Percentiles rank a stretch among this genome's conserved stretches.
Conservation (phyloP, 2,797 vertebrate species). For the Siniperca scherzeri region DNA sequence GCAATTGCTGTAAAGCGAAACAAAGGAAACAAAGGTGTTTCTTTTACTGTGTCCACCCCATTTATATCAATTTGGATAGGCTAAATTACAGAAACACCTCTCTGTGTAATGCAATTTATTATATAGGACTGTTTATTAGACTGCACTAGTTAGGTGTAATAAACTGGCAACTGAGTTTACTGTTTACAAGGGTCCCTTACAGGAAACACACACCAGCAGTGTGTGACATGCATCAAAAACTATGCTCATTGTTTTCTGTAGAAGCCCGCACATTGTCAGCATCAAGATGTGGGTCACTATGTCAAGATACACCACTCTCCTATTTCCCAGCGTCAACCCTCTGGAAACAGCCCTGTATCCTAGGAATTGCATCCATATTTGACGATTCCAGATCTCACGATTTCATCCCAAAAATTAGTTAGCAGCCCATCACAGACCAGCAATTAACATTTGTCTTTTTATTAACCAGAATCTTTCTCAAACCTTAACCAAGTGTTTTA, state of each 20-base stretch:
- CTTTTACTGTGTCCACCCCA: neutral
- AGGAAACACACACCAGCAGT: neutral
- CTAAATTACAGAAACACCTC: neutral
- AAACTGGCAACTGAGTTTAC: neutral
- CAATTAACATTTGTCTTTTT: neutral
- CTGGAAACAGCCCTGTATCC: neutral
- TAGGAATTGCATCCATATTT: neutral
- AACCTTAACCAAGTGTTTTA: neutral
- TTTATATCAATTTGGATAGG: no score
- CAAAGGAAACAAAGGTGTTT: neutral
- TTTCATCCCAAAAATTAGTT: neutral
- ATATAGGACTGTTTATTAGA: neutral
- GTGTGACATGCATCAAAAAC: neutral
- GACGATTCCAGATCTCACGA: neutral
- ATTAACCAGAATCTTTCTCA: neutral
- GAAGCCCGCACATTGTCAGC: neutral
- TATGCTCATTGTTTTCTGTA: neutral
- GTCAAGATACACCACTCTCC: no score
- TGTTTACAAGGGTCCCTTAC: neutral
- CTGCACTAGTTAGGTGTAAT: conserved; percentile 7
- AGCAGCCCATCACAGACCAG: no score
- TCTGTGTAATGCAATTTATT: neutral
- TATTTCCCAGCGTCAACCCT: neutral
- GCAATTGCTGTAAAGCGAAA: neutral
- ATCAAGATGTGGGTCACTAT: neutral